A percentile compares a stretch with the other conserved stretches of the same genome.
phyloP scores from a whole-genome alignment of 2,888 invertebrate species.

The Phania funesta region DNA sequence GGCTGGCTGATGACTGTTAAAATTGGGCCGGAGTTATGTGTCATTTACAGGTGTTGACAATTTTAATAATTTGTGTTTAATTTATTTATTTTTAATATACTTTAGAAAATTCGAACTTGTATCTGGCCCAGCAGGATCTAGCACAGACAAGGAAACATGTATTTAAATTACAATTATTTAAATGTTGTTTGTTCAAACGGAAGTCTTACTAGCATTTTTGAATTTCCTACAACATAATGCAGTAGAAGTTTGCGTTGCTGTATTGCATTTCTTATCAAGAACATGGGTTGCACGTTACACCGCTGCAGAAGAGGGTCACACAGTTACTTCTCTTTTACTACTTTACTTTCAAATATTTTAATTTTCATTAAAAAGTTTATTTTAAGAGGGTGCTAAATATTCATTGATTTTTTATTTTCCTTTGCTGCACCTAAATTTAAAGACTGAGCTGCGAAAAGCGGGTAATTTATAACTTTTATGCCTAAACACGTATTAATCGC shows the following conservation, averaged over 20 bases:
- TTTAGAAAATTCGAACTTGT: slow-evolving; percentile 28
- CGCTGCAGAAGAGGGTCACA: slow-evolving; percentile 54
- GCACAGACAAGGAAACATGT: slow-evolving; percentile 1
- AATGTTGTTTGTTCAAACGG: slow-evolving; percentile 32
- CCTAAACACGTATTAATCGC: slow-evolving; percentile 19
- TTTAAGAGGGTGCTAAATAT: slow-evolving; percentile 62
- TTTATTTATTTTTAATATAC: slow-evolving; percentile 22
- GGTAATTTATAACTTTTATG: slow-evolving; percentile 19
- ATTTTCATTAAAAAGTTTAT: slow-evolving; percentile 8
- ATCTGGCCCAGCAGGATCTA: slow-evolving; percentile 12
- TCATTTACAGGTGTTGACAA: slow-evolving; percentile 64
- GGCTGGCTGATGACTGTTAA: not conserved
- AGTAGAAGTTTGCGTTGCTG: slow-evolving; percentile 18
- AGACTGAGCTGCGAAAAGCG: not conserved
- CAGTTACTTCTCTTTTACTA: not conserved
- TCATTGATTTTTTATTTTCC: slow-evolving; percentile 46
- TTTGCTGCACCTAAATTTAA: not conserved
- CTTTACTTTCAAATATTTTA: not conserved
- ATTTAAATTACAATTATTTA: not conserved
- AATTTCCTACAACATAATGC: slow-evolving; percentile 12
- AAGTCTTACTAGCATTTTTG: slow-evolving; percentile 54
- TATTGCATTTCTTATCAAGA: slow-evolving; percentile 54
- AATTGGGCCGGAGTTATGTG: not conserved
- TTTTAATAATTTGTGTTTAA: slow-evolving; percentile 65
- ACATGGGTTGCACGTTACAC: slow-evolving; percentile 35